Evolutionary conservation across 2,888 invertebrate species (phyloP), one percentile per base, ranked within the genome.

Genomic region (Ectemnius continuus): DNA sequence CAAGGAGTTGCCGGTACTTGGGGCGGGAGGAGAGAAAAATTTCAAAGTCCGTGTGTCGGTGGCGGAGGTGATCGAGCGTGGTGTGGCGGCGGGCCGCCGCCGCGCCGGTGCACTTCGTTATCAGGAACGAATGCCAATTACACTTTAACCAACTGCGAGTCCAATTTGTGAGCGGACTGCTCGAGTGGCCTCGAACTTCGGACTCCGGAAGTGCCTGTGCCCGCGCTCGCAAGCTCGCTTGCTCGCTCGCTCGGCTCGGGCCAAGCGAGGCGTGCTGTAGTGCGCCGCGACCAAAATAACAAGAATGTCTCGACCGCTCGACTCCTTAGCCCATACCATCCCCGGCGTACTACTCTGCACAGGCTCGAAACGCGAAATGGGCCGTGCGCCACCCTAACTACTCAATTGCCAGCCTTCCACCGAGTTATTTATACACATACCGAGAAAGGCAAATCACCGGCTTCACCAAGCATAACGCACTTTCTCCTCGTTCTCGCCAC

Each of bases 71-170:
- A 60, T 59, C 48, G 28, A 23, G 46, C 47, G 61, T 56, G 46
- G 45, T 65, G 61, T 56, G 46, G 56, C 36, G 61, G 46, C 23
- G 23, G 67, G 23, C 28, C 62, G 58, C 62, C 70, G 62, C 67
- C 46, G 57, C 62, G 58, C 62, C 70, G 62, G 68, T 48, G 57
- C 62, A 73, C 81, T 85, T 85, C 85, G 84, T 85, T 87, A 85
- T 83, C 82, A 84, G 83, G 85, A 86, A 84, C 85, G 86, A 87
- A 88, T 86, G 87, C 89, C 89, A 89, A 89, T 90, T 90, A 89
- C 86, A 87, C 86, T 87, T 86, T 84, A 86, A 87, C 86, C 85
- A 83, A 76, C 80, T 79, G 80, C 73, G 83, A 82, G 81, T 90
- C 90, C 90, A 90, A 90, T 90, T 90, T 90, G 89, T 85, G 84